phyloP scores from a whole-genome alignment of 2,888 invertebrate genomes.

The Protodeltote pygarga region DNA sequence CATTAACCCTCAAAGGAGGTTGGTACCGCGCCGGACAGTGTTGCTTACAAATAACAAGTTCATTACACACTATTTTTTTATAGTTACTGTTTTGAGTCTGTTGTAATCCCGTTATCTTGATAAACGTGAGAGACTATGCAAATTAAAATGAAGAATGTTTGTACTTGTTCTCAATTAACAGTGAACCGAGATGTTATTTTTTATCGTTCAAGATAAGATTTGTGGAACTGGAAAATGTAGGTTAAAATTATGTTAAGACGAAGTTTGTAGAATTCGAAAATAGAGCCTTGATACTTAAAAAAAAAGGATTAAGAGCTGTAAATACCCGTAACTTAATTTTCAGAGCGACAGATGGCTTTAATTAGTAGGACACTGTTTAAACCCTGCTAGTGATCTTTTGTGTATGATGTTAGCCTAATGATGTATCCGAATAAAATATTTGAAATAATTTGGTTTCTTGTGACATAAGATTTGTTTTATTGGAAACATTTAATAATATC shows the following conservation, averaged over 20 bases:
- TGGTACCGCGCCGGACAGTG: too few species aligned
- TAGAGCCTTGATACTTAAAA: too few species aligned
- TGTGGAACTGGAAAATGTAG: conserved; percentile 5
- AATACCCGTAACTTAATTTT: too few species aligned
- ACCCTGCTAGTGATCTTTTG: too few species aligned
- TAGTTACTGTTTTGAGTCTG: neutral
- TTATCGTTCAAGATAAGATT: conserved; percentile 20
- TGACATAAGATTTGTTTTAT: too few species aligned
- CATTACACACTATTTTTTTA: neutral
- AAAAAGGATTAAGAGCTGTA: too few species aligned
- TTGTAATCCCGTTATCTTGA: conserved; percentile 17
- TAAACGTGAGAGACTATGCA: conserved; percentile 13
- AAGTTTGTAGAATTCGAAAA: too few species aligned
- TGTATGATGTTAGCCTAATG: too few species aligned
- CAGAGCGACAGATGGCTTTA: too few species aligned
- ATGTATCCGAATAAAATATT: conserved; percentile 6
- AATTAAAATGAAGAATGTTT: conserved; percentile 4
- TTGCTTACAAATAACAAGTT: neutral
- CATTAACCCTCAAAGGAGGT: too few species aligned
- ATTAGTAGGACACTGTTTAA: too few species aligned
- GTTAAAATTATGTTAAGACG: neutral
- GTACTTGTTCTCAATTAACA: conserved; percentile 9
- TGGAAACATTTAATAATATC: conserved; percentile 7
- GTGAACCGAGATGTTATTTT: neutral
- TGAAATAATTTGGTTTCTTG: too few species aligned